A percentile compares a stretch with the other conserved stretches of the same genome.
phyloP scores from a whole-genome alignment of 2,113 vertebrate genomes.

The Lamprotornis superbus region DNA sequence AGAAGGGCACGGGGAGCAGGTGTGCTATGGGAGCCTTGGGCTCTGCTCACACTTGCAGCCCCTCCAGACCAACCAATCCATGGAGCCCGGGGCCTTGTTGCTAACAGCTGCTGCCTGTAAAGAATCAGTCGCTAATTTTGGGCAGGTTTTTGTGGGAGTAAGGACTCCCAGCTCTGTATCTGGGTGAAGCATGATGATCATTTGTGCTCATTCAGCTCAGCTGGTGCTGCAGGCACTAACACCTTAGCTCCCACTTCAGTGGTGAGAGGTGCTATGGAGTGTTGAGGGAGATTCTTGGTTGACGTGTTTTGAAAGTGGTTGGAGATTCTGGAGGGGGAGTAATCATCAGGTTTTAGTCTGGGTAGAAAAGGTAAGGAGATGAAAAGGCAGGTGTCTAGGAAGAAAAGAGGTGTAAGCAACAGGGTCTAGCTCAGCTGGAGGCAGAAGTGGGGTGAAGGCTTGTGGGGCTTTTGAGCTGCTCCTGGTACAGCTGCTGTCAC shows the following conservation, averaged over 20 bases:
- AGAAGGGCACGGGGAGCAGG: rapidly evolving
- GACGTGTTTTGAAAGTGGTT: background rate
- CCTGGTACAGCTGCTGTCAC: background rate
- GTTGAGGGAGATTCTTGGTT: background rate
- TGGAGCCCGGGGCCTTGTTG: rapidly evolving
- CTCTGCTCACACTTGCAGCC: background rate
- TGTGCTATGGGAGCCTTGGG: background rate
- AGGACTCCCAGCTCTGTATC: background rate
- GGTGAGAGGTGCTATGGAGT: background rate
- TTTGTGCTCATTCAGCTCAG: background rate
- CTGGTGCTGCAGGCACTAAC: background rate
- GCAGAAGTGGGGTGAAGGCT: background rate
- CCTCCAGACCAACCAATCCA: background rate
- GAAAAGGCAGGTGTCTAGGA: background rate
- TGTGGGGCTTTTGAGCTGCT: background rate
- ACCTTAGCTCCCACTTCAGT: background rate
- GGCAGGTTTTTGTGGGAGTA: background rate
- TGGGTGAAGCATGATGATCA: background rate
- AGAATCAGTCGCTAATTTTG: background rate
- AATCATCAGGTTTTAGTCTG: no score
- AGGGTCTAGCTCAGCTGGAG: background rate
- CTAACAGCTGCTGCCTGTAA: background rate
- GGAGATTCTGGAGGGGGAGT: background rate
- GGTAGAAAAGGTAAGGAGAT: background rate
- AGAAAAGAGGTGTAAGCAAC: rapidly evolving